Evolutionary conservation across 2,888 invertebrate genomes (phyloP).

Genomic region (Electrophaes corylata): DNA sequence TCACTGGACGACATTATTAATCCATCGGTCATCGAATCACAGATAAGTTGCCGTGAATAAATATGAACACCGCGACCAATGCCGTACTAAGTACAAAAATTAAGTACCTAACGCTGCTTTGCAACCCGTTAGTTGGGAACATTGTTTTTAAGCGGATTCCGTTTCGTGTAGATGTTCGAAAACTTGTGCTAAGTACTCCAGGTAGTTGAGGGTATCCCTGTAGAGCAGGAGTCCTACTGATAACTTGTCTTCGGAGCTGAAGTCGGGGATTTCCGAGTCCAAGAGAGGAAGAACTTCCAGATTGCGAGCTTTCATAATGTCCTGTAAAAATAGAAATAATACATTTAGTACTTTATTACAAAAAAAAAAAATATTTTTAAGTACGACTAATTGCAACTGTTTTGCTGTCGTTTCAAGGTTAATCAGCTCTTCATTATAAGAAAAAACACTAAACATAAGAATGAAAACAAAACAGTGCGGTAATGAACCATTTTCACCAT

Average conservation of each 20-base stretch:
- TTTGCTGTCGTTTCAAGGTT: too few relatives aligned
- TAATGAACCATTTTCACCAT: too few relatives aligned
- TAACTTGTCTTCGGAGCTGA: slow-evolving; percentile 51
- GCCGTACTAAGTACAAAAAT: slow-evolving; percentile 44
- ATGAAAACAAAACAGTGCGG: too few relatives aligned
- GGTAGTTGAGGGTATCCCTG: slow-evolving; percentile 71
- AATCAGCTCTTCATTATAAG: too few relatives aligned
- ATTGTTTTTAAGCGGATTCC: slow-evolving; percentile 50
- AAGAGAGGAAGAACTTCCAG: slow-evolving; percentile 58
- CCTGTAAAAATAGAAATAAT: slow-evolving; percentile 56
- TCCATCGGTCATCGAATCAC: slow-evolving; percentile 11
- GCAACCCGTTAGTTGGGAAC: slow-evolving; percentile 44
- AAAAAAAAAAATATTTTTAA: too few relatives aligned
- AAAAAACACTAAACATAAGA: too few relatives aligned
- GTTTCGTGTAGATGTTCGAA: slow-evolving; percentile 63
- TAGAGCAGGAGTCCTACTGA: slow-evolving; percentile 60
- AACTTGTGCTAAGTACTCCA: slow-evolving; percentile 68
- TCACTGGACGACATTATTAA: background rate
- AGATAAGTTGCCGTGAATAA: slow-evolving; percentile 17
- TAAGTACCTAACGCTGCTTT: slow-evolving; percentile 47
- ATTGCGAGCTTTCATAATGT: slow-evolving; percentile 65
- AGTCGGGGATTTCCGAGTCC: slow-evolving; percentile 61
- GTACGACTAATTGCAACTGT: too few relatives aligned
- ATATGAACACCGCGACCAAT: slow-evolving; percentile 23
- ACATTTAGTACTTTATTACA: slow-evolving; percentile 12